Evolutionary conservation across 1,140 invertebrate genomes (phyloP).

Genomic region (Musca vetustissima): DNA sequence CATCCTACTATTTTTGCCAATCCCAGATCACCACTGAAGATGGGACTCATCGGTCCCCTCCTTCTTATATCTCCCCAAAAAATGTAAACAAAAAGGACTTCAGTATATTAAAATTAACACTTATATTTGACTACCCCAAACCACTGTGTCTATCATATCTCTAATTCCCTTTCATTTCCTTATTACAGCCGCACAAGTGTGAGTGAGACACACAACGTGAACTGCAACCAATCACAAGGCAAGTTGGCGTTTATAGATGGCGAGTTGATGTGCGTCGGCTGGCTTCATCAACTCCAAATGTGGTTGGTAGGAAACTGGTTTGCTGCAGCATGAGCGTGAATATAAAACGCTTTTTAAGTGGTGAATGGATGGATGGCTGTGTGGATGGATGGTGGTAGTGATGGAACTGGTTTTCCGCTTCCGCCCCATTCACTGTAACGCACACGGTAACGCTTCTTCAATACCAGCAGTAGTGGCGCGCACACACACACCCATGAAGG

Average conservation of each 20-base stretch:
- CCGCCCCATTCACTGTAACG: not conserved
- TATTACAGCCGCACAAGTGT: not conserved
- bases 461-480: no score
- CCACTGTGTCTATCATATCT: not conserved
- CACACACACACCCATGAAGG: no score
- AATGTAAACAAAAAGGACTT: no score
- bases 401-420: constrained; percentile 19
- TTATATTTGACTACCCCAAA: no score
- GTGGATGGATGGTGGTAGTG: constrained; percentile 7
- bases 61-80: no score
- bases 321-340: not conserved
- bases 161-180: no score
- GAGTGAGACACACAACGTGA: not conserved
- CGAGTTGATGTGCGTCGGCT: not conserved
- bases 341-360: constrained; percentile 1
- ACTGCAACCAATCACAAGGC: not conserved
- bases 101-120: no score
- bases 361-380: no score
- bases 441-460: not conserved
- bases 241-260: constrained; percentile 3
- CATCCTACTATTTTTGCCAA: no score
- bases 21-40: no score
- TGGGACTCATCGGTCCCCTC: no score
- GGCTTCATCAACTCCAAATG: not conserved
- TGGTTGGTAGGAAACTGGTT: constrained; percentile 18